Evolutionary conservation across 2,888 invertebrate species (phyloP).

Genomic region (Schizotus pectinicornis): DNA sequence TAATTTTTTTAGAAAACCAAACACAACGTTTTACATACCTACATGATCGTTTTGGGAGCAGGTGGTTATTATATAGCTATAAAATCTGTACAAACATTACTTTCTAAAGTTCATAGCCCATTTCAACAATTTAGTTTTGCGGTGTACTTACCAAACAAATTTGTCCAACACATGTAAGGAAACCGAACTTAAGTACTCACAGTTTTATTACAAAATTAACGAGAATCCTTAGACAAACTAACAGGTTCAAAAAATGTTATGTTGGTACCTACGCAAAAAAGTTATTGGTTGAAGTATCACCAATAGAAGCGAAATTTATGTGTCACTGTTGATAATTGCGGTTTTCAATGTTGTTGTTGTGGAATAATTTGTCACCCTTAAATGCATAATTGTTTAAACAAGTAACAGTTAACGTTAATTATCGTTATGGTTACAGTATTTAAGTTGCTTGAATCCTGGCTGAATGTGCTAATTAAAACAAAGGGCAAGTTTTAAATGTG

Average conservation of each 20-base stretch:
- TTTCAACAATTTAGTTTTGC: no score
- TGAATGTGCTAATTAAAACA: slow-evolving; percentile 42
- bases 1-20: slow-evolving; percentile 36
- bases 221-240: no score
- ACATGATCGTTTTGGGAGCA: slow-evolving; percentile 32
- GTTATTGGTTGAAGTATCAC: no score
- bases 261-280: no score
- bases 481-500: slow-evolving; percentile 44
- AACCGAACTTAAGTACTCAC: no score
- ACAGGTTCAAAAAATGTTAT: no score
- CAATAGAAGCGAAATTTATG: neutral
- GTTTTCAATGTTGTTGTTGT: slow-evolving; percentile 2
- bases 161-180: no score
- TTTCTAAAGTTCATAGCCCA: slow-evolving; percentile 13
- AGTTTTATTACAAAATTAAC: no score
- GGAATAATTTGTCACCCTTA: slow-evolving; percentile 28
- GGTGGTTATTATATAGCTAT: slow-evolving; percentile 33
- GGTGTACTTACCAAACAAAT: no score
- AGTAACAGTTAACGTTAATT: slow-evolving; percentile 32
- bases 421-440: slow-evolving; percentile 33
- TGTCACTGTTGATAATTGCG: neutral
- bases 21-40: slow-evolving; percentile 34
- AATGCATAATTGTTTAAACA: slow-evolving; percentile 29
- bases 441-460: slow-evolving; percentile 34
- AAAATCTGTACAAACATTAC: slow-evolving; percentile 28